Conservation (phyloP, 1,140 invertebrate species). For the Drosophila malerkotliana region DNA sequence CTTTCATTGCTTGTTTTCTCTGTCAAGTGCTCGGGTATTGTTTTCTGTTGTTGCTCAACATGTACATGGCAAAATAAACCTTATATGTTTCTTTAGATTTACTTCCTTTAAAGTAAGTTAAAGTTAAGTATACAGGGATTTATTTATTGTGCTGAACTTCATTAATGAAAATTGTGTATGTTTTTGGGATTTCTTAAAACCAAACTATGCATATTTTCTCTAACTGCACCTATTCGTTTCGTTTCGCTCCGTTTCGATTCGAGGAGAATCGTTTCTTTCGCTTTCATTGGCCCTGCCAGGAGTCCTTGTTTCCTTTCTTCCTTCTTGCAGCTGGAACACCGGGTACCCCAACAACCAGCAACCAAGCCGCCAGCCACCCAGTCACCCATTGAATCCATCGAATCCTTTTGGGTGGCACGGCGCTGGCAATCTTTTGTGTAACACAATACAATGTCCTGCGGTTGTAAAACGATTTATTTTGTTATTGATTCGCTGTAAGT, state of each 20-base stretch:
- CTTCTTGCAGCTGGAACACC: slow-evolving; percentile 22
- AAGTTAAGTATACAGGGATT: too few relatives aligned
- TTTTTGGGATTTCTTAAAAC: background rate
- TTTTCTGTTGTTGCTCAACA: slow-evolving; percentile 54
- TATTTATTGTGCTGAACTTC: too few relatives aligned
- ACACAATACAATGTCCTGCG: slow-evolving; percentile 82
- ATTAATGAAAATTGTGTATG: background rate
- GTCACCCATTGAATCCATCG: slow-evolving; percentile 32
- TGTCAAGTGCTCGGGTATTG: slow-evolving; percentile 71
- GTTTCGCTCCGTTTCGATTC: slow-evolving; percentile 43
- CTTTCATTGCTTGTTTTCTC: slow-evolving; percentile 80
- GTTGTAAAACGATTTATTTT: slow-evolving; percentile 83
- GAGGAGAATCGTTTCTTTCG: slow-evolving; percentile 60
- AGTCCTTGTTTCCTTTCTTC: slow-evolving; percentile 32
- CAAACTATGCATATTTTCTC: background rate
- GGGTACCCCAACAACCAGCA: background rate
- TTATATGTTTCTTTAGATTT: background rate
- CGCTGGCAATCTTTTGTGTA: slow-evolving; percentile 78
- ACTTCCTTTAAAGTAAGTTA: background rate
- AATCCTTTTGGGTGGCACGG: slow-evolving; percentile 23
- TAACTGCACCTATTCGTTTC: slow-evolving; percentile 36
- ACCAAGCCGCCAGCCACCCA: slow-evolving; percentile 3
- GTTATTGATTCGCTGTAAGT: slow-evolving; percentile 82
- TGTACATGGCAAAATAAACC: background rate
- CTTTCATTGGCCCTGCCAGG: slow-evolving; percentile 64